Conservation (phyloP, 1,140 invertebrate species). For the Drosophila serrata region DNA sequence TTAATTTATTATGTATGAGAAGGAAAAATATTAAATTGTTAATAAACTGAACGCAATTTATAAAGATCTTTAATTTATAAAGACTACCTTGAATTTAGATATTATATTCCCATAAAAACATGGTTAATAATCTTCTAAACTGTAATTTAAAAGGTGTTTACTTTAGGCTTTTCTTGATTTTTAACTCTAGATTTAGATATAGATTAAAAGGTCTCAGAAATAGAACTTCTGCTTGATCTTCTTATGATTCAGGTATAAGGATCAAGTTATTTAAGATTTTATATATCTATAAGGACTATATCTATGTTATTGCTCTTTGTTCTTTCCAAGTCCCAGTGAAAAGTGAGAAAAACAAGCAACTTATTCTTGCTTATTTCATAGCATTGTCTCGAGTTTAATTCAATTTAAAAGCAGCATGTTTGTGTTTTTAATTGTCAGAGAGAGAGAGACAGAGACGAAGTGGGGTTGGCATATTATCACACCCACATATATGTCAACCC, state of each 20-base stretch:
- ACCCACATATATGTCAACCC: conserved; percentile 18
- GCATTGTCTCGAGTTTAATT: conserved; percentile 33
- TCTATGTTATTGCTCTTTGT: too few species aligned
- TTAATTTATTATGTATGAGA: too few species aligned
- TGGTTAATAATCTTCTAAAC: background rate
- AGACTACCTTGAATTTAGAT: too few species aligned
- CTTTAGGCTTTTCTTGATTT: background rate
- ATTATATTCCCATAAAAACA: background rate
- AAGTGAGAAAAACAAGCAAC: conserved; percentile 1
- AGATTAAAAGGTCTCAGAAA: too few species aligned
- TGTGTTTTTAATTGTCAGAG: conserved; percentile 35
- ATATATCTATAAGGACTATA: too few species aligned
- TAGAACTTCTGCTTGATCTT: background rate
- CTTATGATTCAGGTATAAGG: background rate
- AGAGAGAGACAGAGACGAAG: background rate
- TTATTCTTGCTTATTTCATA: conserved; percentile 7
- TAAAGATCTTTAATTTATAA: background rate
- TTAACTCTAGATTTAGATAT: background rate
- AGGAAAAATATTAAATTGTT: background rate
- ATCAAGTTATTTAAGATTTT: background rate
- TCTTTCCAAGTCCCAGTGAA: background rate
- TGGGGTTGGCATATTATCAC: background rate
- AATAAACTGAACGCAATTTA: background rate
- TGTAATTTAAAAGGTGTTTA: background rate
- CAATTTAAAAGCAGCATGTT: conserved; percentile 42